These are phyloP conservation scores for Sander lucioperca DNA, from an alignment of 2,113 vertebrate genomes.

Conservation along the genomic window DNA sequence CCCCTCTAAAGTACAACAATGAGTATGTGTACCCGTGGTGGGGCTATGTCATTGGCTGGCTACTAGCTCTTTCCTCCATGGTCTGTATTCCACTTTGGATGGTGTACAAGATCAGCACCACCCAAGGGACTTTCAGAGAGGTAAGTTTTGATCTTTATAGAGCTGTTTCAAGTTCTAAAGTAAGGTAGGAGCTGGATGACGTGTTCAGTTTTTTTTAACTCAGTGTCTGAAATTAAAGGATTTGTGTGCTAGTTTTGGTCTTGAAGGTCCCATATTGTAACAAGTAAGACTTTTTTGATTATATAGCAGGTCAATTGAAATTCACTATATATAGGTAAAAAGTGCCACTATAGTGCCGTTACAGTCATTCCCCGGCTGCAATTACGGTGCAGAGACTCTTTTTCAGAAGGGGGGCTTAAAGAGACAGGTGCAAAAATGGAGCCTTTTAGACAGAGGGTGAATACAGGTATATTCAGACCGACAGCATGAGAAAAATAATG, in stretches of 20 bases:
- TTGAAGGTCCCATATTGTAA: neutral
- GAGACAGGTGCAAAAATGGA: too few species aligned
- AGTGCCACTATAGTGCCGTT: too few species aligned
- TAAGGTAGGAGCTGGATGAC: neutral
- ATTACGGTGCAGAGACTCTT: too few species aligned
- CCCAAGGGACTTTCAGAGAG: conserved; percentile 89
- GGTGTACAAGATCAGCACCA: conserved; percentile 85
- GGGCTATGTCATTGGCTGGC: conserved; percentile 91
- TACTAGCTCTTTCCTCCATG: conserved; percentile 92
- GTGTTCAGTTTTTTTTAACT: neutral
- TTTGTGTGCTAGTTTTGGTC: neutral
- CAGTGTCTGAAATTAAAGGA: neutral
- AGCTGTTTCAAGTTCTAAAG: neutral
- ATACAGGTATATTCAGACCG: too few species aligned
- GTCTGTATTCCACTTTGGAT: conserved; percentile 89
- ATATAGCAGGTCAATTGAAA: too few species aligned
- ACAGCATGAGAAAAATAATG: too few species aligned
- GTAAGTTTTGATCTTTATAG: conserved; percentile 70
- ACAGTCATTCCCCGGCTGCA: too few species aligned
- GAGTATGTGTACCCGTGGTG: conserved; percentile 90
- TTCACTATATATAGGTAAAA: too few species aligned
- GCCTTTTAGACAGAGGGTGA: too few species aligned
- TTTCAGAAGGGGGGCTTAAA: too few species aligned
- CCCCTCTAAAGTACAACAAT: conserved; percentile 92
- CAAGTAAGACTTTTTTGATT: too few species aligned